Evolutionary conservation across 2,797 vertebrate genomes (phyloP), one percentile per base, ranked within the genome.

Genomic region (Hybognathus amarus): DNA sequence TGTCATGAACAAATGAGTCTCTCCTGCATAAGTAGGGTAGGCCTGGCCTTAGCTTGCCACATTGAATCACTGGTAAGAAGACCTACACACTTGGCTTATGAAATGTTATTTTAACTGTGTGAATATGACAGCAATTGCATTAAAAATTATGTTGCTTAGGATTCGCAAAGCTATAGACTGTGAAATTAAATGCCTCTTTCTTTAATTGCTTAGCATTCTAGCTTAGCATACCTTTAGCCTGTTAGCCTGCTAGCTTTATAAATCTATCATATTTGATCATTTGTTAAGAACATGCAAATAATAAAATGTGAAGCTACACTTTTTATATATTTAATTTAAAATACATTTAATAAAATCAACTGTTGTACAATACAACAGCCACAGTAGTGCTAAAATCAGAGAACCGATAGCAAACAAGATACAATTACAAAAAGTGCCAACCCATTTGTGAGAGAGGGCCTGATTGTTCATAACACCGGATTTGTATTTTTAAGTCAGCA

Each of bases 191-290:
- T 33, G 12, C 12, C 20, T 74, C 3, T 4, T 54, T n/a, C 11
- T 74, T 74, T 54, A 73, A 74, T 11, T 54, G 27, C 33, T 38
- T 36, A 59, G 73, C 73, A 24, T 17, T 59, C 13, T 59, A 59
- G 8, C 74, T 59, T 61, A 42, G 52, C 74, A 6, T 76, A 38
- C 18, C 6, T 33, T 30, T 74, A 74, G 12, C 18, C 18, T 54
- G 22, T 38, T 75, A 38, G 52, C 73, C 52, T 24, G 52, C 22
- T 40, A 42, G 54, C 33, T 40, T 59, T 38, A 38, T 30, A 75
- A n/a, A 76, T 52, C 24, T 54, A 36, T 74, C 7, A 59, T 40
- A n/a, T 38, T 59, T 24, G 9, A 40, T 24, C 0, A 40, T 38
- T 38, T 17, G 24, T 63, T 24, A 27, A 56, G 52, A 10, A 59